phyloP scores from a whole-genome alignment of 2,888 invertebrate species.

The Oegoconia quadripuncta region DNA sequence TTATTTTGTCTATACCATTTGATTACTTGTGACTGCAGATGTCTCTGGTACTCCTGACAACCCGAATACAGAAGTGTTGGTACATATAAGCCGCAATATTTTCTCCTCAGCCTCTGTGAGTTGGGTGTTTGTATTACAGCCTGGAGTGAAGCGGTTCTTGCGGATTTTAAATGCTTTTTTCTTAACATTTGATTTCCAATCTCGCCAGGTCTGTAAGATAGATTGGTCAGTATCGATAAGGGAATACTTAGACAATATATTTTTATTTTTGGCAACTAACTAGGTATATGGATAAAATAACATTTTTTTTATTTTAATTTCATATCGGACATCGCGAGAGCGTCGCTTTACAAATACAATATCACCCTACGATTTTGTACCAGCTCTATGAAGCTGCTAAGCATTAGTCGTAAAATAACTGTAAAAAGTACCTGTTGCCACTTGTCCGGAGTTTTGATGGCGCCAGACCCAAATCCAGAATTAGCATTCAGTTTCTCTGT shows the following conservation, averaged over 20 bases:
- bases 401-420: too few species aligned
- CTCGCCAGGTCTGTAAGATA: constrained; percentile 47
- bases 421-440: constrained; percentile 58
- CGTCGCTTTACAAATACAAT: too few species aligned
- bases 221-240: background rate
- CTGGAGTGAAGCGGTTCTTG: constrained; percentile 50
- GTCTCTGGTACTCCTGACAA: constrained; percentile 52
- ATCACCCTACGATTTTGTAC: too few species aligned
- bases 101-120: constrained; percentile 54
- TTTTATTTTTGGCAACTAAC: background rate
- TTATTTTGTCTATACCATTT: constrained; percentile 29
- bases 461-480: constrained; percentile 55
- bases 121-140: constrained; percentile 41
- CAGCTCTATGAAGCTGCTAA: too few species aligned
- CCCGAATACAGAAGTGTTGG: constrained; percentile 51
- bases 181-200: constrained; percentile 60
- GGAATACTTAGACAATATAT: background rate
- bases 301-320: too few species aligned
- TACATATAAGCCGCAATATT: constrained; percentile 48
- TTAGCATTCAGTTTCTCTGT: constrained; percentile 56
- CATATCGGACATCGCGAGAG: too few species aligned
- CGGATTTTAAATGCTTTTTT: constrained; percentile 58
- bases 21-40: constrained; percentile 30
- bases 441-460: constrained; percentile 58
- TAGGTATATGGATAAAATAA: constrained; percentile 1